phyloP scores from a whole-genome alignment of 2,113 vertebrate species.

The Vidua macroura region DNA sequence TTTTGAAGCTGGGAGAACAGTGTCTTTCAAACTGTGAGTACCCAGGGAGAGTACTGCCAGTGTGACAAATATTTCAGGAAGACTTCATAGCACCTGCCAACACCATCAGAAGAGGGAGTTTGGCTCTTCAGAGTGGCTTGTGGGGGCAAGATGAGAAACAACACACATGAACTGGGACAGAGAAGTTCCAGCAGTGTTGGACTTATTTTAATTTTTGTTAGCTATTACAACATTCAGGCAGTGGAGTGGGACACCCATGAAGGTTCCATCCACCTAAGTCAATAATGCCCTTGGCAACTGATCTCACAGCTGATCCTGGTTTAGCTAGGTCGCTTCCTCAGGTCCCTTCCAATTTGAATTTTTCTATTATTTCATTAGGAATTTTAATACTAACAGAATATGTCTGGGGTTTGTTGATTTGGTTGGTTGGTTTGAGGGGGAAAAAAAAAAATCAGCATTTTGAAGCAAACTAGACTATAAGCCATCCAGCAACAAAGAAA shows the following conservation, averaged over 20 bases:
- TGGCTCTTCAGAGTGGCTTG: not conserved
- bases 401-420: not conserved
- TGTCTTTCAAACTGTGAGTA: not conserved
- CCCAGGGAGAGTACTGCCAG: fast-evolving
- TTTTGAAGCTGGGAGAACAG: not conserved
- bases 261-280: not conserved
- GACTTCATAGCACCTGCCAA: not conserved
- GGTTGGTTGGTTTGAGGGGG: not conserved
- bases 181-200: not conserved
- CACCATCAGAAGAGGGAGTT: not conserved
- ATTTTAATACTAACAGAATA: not conserved
- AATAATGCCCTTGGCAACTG: not conserved
- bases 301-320: not conserved
- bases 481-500: not conserved
- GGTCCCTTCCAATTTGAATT: not conserved
- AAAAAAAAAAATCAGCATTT: not conserved
- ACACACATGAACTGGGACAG: fast-evolving
- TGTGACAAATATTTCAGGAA: not conserved
- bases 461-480: not conserved
- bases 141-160: not conserved
- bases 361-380: not conserved
- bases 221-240: not conserved
- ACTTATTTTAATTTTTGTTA: not conserved
- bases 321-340: not conserved
- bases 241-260: not conserved